A percentile compares a stretch with the other conserved stretches of the same genome.
phyloP scores from a whole-genome alignment of 1,140 invertebrate genomes.

The Adoxophyes honmai region DNA sequence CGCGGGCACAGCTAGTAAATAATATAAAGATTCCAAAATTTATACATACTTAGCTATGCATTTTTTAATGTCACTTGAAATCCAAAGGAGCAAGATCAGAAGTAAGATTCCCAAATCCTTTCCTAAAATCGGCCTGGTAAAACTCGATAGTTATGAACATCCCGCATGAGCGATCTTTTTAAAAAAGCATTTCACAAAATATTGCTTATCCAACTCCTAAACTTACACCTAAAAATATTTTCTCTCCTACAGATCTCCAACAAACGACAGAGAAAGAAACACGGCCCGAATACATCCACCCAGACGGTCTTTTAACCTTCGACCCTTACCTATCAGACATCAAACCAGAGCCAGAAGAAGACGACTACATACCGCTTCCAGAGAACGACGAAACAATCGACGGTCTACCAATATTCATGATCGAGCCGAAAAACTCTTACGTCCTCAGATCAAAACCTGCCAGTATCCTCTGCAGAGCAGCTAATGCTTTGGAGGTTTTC shows the following conservation, averaged over 20 bases:
- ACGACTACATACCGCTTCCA: constrained; percentile 64
- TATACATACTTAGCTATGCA: too few relatives aligned
- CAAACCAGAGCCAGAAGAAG: constrained; percentile 56
- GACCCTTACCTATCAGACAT: constrained; percentile 68
- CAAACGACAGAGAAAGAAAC: constrained; percentile 61
- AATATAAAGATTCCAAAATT: too few relatives aligned
- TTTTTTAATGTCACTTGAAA: too few relatives aligned
- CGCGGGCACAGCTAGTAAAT: too few relatives aligned
- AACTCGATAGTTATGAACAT: too few relatives aligned
- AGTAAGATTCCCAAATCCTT: too few relatives aligned
- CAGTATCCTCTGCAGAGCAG: constrained; percentile 89
- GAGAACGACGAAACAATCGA: constrained; percentile 74
- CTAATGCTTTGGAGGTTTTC: constrained; percentile 89
- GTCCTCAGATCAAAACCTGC: constrained; percentile 93
- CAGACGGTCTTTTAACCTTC: constrained; percentile 59
- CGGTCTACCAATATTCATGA: constrained; percentile 87
- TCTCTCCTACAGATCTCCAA: constrained; percentile 50
- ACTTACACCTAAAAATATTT: neutral
- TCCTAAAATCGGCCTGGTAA: too few relatives aligned
- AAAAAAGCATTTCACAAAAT: too few relatives aligned
- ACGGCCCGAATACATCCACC: constrained; percentile 65
- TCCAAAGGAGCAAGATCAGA: too few relatives aligned
- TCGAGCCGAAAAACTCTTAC: constrained; percentile 90
- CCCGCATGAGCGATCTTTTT: too few relatives aligned
- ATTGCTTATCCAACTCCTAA: too few relatives aligned